Percentiles rank a stretch among this genome's conserved stretches.
phyloP scores from a whole-genome alignment of 2,888 invertebrate species.

The Phorcus lineatus region DNA sequence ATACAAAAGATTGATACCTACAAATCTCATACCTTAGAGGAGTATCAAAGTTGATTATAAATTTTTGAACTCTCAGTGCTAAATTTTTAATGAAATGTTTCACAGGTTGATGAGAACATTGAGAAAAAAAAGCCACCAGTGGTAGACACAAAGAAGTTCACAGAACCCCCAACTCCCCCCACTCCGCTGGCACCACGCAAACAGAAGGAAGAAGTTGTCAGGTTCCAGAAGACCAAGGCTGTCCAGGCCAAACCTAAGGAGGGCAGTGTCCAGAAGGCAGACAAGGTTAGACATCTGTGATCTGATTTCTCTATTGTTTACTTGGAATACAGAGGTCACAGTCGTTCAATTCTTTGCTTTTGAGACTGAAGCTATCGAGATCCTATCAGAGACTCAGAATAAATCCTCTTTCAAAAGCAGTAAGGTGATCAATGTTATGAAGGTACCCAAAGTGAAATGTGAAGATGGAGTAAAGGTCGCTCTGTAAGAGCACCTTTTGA shows the following conservation, averaged over 20 bases:
- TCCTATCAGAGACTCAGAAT: too few relatives aligned
- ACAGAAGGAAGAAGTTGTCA: conserved; percentile 41
- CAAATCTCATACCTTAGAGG: too few relatives aligned
- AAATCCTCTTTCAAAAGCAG: too few relatives aligned
- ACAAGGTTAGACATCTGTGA: background rate
- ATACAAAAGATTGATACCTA: too few relatives aligned
- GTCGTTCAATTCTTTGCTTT: too few relatives aligned
- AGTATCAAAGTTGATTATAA: conserved; percentile 10
- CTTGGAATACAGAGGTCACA: too few relatives aligned
- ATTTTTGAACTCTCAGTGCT: conserved; percentile 27
- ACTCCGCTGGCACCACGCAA: conserved; percentile 57
- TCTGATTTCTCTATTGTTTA: background rate
- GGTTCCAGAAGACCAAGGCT: conserved; percentile 13
- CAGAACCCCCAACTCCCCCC: conserved; percentile 36
- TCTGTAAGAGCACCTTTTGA: too few relatives aligned
- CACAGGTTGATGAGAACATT: background rate
- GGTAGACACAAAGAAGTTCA: conserved; percentile 52
- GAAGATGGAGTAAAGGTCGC: too few relatives aligned
- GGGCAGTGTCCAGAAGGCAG: too few relatives aligned
- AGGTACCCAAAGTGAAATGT: too few relatives aligned
- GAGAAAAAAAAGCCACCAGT: conserved; percentile 50
- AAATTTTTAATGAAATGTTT: background rate
- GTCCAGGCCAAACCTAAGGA: background rate
- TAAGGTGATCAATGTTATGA: too few relatives aligned
- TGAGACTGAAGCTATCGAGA: too few relatives aligned